Percentiles rank a stretch among this genome's conserved stretches.
Conservation (phyloP, 2,888 invertebrate genomes). For the Drosophila flavopinicola region DNA sequence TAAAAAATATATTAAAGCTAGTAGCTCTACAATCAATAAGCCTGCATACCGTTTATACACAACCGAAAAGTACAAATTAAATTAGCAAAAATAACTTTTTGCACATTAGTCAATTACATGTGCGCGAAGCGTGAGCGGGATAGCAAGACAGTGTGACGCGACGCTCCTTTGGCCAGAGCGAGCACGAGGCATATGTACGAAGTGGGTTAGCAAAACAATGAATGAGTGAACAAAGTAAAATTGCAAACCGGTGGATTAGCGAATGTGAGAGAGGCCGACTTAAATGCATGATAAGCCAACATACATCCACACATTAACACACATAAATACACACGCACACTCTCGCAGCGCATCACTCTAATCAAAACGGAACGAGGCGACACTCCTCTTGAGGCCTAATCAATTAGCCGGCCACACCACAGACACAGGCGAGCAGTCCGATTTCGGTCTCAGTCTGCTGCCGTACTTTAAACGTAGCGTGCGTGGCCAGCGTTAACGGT, state of each 20-base stretch:
- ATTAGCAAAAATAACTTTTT: constrained; percentile 2
- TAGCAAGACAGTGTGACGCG: constrained; percentile 13
- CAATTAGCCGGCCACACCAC: constrained; percentile 66
- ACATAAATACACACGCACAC: constrained; percentile 1
- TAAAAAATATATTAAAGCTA: background rate
- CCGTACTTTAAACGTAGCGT: constrained; percentile 44
- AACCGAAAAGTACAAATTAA: constrained; percentile 4
- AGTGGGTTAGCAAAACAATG: constrained; percentile 70
- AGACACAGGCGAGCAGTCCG: constrained; percentile 2
- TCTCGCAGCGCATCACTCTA: constrained; percentile 18
- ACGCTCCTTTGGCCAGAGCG: constrained; percentile 21
- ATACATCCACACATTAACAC: constrained; percentile 13
- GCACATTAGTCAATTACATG: constrained; percentile 37
- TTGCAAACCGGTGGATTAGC: constrained; percentile 59
- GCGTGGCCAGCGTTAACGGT: constrained; percentile 52
- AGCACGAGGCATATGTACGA: constrained; percentile 47
- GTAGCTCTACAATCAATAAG: background rate
- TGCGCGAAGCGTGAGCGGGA: constrained; percentile 35
- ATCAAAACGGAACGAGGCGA: constrained; percentile 37
- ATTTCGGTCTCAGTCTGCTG: constrained; percentile 35
- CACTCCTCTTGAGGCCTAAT: constrained; percentile 57
- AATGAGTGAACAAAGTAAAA: constrained; percentile 43
- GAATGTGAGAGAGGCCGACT: constrained; percentile 3
- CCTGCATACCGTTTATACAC: background rate
- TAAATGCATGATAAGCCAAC: constrained; percentile 55